Conservation (phyloP, 2,797 vertebrate species). For the Remorina albescens region DNA sequence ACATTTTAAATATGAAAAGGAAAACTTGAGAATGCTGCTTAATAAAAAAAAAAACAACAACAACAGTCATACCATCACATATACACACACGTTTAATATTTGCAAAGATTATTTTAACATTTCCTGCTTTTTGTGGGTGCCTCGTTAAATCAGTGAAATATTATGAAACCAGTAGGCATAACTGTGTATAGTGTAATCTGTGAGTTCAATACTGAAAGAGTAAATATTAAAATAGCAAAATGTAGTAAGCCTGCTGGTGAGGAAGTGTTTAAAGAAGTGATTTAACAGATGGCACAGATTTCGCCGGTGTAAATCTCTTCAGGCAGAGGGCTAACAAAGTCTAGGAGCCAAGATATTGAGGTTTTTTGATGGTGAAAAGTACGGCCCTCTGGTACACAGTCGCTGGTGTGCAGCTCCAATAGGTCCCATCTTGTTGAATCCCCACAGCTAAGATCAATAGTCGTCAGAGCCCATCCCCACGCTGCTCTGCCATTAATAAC, state of each 20-base stretch:
- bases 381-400: conserved; percentile 59
- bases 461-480: conserved; percentile 72
- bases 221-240: conserved; percentile 26
- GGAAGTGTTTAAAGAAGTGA: conserved; percentile 30
- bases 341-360: conserved; percentile 28
- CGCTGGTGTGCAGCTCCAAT: conserved; percentile 46
- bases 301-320: conserved; percentile 31
- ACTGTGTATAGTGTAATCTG: neutral
- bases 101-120: no score
- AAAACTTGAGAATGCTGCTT: no score
- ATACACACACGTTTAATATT: no score
- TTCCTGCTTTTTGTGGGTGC: neutral
- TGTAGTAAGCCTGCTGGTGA: neutral
- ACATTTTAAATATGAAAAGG: no score
- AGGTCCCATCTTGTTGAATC: conserved; percentile 58
- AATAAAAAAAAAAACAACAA: no score
- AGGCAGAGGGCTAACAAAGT: conserved; percentile 44
- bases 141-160: neutral
- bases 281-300: conserved; percentile 39
- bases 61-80: no score
- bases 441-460: conserved; percentile 70
- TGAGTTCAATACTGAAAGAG: neutral
- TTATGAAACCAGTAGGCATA: neutral
- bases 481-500: conserved; percentile 74
- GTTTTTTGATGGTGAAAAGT: conserved; percentile 44